Percentiles rank a stretch among this genome's conserved stretches.
Evolutionary conservation across 2,113 vertebrate genomes (phyloP).

Genomic region (Ochotona princeps): DNA sequence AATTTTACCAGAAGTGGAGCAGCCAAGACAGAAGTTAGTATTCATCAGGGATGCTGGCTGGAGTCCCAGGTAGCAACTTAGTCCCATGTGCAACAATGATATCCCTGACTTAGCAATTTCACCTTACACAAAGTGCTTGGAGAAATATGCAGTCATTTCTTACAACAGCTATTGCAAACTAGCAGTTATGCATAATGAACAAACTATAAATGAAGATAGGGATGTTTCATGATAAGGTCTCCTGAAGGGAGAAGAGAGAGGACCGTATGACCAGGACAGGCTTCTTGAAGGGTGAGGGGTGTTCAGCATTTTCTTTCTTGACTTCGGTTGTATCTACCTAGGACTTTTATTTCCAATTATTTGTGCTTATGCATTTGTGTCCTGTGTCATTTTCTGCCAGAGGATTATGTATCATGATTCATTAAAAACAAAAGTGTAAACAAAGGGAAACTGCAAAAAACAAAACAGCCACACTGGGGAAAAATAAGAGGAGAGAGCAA

Average conservation of each 20-base stretch:
- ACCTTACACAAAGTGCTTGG: neutral
- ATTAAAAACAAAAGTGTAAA: too few relatives aligned
- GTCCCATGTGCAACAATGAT: too few relatives aligned
- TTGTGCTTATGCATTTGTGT: neutral
- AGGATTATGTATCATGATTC: too few relatives aligned
- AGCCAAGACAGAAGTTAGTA: too few relatives aligned
- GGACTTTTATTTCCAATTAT: neutral
- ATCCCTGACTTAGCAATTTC: neutral
- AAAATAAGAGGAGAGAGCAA: too few relatives aligned
- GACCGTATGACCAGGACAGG: neutral
- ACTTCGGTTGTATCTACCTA: neutral
- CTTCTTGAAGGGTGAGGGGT: neutral
- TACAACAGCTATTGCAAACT: neutral
- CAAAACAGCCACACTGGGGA: too few relatives aligned
- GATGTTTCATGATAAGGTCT: neutral
- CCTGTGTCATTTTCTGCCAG: neutral
- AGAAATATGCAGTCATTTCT: neutral
- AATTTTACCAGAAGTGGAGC: too few relatives aligned
- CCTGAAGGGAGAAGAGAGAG: neutral
- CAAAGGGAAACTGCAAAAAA: too few relatives aligned
- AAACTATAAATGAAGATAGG: neutral
- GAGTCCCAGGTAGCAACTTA: too few relatives aligned
- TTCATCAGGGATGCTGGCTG: too few relatives aligned
- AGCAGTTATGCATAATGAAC: neutral
- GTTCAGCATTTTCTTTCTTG: neutral